These are phyloP conservation scores for Formica selysi DNA, from an alignment of 1,140 invertebrate species.

Conservation along the genomic window DNA sequence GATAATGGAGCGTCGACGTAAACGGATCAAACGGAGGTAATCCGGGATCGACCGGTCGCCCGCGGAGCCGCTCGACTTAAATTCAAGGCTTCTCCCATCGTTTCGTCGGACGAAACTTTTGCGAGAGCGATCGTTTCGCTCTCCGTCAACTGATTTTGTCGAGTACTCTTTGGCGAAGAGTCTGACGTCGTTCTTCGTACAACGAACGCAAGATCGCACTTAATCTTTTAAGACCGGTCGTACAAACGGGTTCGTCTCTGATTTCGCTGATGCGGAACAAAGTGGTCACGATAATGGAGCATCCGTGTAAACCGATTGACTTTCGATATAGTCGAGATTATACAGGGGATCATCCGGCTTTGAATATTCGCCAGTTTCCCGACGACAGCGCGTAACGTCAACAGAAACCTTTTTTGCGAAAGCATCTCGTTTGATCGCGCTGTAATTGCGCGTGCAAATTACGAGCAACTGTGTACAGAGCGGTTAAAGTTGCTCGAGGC, in stretches of 20 bases:
- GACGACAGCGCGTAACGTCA: slow-evolving; percentile 16
- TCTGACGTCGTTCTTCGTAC: slow-evolving; percentile 16
- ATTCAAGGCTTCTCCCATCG: slow-evolving; percentile 20
- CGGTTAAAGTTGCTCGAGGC: slow-evolving; percentile 25
- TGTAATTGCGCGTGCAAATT: slow-evolving; percentile 70
- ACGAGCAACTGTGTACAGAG: slow-evolving; percentile 26
- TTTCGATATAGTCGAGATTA: slow-evolving; percentile 55
- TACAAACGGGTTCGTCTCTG: slow-evolving; percentile 10
- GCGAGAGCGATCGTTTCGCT: not conserved
- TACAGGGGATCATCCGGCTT: slow-evolving; percentile 34
- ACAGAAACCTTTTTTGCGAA: slow-evolving; percentile 48
- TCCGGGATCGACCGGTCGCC: slow-evolving; percentile 57
- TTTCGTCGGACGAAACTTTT: slow-evolving; percentile 18
- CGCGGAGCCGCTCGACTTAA: slow-evolving; percentile 53
- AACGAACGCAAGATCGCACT: slow-evolving; percentile 53
- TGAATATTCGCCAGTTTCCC: slow-evolving; percentile 51
- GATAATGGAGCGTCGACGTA: slow-evolving; percentile 66
- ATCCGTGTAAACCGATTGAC: slow-evolving; percentile 66
- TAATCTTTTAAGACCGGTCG: slow-evolving; percentile 43
- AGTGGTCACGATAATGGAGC: slow-evolving; percentile 58
- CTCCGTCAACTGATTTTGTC: slow-evolving; percentile 21
- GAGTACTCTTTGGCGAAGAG: slow-evolving; percentile 8
- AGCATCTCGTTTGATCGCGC: slow-evolving; percentile 63
- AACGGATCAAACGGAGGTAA: slow-evolving; percentile 63
- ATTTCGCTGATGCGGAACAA: slow-evolving; percentile 35